Conservation (phyloP, 2,888 invertebrate species). For the Dolichopus griseipennis region DNA sequence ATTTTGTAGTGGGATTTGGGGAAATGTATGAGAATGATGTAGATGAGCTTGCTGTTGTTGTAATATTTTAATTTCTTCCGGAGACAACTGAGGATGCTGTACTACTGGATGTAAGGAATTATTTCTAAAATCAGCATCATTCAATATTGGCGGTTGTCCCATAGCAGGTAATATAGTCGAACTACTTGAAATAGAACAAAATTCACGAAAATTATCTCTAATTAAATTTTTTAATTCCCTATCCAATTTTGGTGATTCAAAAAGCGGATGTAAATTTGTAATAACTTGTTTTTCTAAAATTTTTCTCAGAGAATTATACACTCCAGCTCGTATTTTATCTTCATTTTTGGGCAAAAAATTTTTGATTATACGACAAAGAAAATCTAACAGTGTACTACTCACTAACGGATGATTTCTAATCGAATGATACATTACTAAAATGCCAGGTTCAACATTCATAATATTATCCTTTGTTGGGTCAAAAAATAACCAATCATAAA, state of each 20-base stretch:
- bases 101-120: neutral
- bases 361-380: slow-evolving; percentile 53
- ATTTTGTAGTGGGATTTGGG: slow-evolving; percentile 25
- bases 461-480: slow-evolving; percentile 58
- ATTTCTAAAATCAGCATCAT: neutral
- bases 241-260: slow-evolving; percentile 54
- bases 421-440: slow-evolving; percentile 61
- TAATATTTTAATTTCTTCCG: neutral
- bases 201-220: slow-evolving; percentile 85
- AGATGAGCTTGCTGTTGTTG: neutral
- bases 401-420: slow-evolving; percentile 57
- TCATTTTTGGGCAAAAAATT: slow-evolving; percentile 40
- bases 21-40: slow-evolving; percentile 21
- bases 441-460: slow-evolving; percentile 63
- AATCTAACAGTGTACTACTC: slow-evolving; percentile 59
- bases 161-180: slow-evolving; percentile 17
- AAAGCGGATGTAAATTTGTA: slow-evolving; percentile 53
- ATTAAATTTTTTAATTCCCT: slow-evolving; percentile 63
- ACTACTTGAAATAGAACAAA: slow-evolving; percentile 37
- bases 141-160: slow-evolving; percentile 19
- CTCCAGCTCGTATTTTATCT: slow-evolving; percentile 43
- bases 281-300: slow-evolving; percentile 64
- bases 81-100: neutral
- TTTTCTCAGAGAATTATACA: slow-evolving; percentile 40
- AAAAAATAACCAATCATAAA: slow-evolving; percentile 65